Percentiles rank a stretch among this genome's conserved stretches.
Conservation (phyloP, 2,888 invertebrate species). For the Globia sparganii region DNA sequence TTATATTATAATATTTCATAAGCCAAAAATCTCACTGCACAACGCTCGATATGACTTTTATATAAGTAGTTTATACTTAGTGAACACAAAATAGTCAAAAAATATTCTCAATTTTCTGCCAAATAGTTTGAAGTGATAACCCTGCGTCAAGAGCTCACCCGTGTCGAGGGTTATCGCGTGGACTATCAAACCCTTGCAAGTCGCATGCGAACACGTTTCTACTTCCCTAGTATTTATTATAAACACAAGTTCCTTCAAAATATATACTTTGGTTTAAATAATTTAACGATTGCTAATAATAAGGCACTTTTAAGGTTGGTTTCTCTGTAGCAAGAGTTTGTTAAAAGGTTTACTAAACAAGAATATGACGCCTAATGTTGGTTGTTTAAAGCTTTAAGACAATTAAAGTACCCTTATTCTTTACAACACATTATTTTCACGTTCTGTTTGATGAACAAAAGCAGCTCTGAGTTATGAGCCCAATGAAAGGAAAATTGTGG, state of each 20-base stretch:
- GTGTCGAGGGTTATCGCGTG: slow-evolving; percentile 79
- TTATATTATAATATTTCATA: too few relatives aligned
- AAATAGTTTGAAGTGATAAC: slow-evolving; percentile 60
- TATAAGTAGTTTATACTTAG: neutral
- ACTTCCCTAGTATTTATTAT: slow-evolving; percentile 60
- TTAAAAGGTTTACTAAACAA: neutral
- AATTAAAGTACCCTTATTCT: neutral
- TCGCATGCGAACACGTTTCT: slow-evolving; percentile 69
- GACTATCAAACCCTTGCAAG: slow-evolving; percentile 74
- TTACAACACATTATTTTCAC: neutral
- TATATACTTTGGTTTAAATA: slow-evolving; percentile 46
- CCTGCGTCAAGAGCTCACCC: slow-evolving; percentile 75
- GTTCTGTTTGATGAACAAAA: neutral
- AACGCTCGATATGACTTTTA: neutral
- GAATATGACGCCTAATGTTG: neutral
- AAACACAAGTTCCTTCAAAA: slow-evolving; percentile 58
- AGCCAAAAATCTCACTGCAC: neutral
- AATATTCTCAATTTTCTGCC: neutral
- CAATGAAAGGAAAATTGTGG: too few relatives aligned
- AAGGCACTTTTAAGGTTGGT: neutral
- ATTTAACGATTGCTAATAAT: slow-evolving; percentile 30
- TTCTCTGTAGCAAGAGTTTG: neutral
- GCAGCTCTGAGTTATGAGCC: neutral
- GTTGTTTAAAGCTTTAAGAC: neutral
- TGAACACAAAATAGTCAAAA: neutral